Conservation (phyloP, 2,888 invertebrate genomes). For the Alcis repandata region DNA sequence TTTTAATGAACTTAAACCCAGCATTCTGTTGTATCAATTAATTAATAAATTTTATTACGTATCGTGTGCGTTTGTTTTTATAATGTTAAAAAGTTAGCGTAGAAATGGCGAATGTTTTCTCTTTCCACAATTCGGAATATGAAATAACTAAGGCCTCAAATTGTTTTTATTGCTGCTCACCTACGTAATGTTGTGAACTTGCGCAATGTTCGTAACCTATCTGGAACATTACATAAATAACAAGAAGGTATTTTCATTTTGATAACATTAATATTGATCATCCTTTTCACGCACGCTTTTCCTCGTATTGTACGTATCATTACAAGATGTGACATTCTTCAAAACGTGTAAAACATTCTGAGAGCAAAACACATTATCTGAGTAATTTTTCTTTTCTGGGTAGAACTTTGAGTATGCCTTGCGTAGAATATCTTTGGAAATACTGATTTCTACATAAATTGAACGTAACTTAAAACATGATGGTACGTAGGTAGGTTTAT, state of each 20-base stretch:
- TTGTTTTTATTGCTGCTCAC: conserved; percentile 22
- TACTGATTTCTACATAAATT: too few relatives aligned
- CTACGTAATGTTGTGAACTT: conserved; percentile 23
- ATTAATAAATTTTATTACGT: conserved; percentile 4
- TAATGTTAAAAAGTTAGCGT: conserved; percentile 7
- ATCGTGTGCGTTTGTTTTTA: conserved; percentile 2
- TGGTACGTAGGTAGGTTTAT: too few relatives aligned
- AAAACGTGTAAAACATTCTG: conserved; percentile 2
- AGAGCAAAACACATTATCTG: neutral
- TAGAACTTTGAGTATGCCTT: too few relatives aligned
- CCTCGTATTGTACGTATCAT: neutral
- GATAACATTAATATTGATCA: conserved; percentile 22
- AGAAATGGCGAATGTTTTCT: conserved; percentile 10
- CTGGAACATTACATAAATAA: conserved; percentile 18
- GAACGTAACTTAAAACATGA: too few relatives aligned
- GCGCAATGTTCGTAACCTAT: conserved; percentile 16
- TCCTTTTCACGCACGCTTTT: conserved; percentile 6
- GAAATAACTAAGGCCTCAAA: conserved; percentile 25
- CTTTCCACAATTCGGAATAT: conserved; percentile 19
- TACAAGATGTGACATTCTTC: conserved; percentile 6
- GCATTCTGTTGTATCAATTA: neutral
- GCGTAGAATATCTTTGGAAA: too few relatives aligned
- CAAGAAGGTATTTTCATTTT: conserved; percentile 26
- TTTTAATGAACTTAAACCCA: neutral
- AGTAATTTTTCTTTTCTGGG: too few relatives aligned